Conservation (phyloP, 2,113 vertebrate genomes). For the Pygoscelis antarcticus region DNA sequence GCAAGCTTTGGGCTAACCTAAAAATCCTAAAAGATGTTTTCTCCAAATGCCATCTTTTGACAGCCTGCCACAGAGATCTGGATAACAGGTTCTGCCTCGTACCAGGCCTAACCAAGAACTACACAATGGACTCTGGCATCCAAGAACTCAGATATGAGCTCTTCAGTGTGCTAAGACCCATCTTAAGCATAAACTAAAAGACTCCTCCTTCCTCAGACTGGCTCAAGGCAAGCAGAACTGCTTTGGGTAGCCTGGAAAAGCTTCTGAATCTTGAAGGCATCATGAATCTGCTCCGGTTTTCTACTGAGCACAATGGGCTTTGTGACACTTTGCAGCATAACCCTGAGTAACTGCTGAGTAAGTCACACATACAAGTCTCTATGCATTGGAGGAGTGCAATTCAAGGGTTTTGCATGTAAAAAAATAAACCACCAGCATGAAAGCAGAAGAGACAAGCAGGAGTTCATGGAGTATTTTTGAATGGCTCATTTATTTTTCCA, state of each 20-base stretch:
- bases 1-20: background rate
- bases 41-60: background rate
- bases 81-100: background rate
- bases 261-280: background rate
- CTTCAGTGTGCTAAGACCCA: background rate
- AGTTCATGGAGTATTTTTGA: background rate
- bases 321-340: background rate
- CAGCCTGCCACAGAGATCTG: background rate
- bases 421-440: background rate
- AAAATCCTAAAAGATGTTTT: background rate
- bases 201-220: background rate
- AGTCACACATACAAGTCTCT: accelerated
- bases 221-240: background rate
- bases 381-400: background rate
- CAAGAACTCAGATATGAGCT: background rate
- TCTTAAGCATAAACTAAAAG: background rate
- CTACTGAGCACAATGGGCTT: background rate
- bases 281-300: background rate
- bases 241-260: background rate
- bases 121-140: background rate
- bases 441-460: background rate
- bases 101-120: background rate
- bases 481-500: conserved; percentile 3
- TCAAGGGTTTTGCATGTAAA: background rate
- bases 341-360: background rate